phyloP scores from a whole-genome alignment of 2,113 vertebrate genomes.

The Labrus mixtus region DNA sequence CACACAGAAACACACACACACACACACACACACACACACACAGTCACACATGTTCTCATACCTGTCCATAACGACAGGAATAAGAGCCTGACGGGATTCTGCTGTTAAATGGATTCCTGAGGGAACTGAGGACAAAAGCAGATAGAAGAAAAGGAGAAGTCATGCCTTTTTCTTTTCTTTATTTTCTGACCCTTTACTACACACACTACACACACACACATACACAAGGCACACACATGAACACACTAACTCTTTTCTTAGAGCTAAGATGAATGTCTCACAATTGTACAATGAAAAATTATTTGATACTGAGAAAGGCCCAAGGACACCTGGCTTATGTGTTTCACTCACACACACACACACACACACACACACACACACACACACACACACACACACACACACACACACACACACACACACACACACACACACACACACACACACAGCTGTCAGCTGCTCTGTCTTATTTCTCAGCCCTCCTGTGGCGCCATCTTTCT shows the following conservation, averaged over 20 bases:
- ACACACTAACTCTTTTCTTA: conserved; percentile 2
- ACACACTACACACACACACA: neutral
- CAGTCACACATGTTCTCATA: neutral
- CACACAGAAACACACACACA: conserved; percentile 5
- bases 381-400: conserved; percentile 9
- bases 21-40: neutral
- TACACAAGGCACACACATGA: neutral
- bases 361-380: conserved; percentile 15
- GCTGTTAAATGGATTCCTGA: conserved; percentile 6
- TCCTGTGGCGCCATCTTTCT: conserved; percentile 27
- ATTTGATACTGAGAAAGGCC: conserved; percentile 20
- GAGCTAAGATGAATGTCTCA: conserved; percentile 25
- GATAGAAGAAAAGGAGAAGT: conserved; percentile 34
- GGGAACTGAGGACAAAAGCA: conserved; percentile 47
- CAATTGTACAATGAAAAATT: conserved; percentile 40
- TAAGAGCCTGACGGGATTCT: conserved; percentile 7
- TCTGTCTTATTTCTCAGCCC: neutral
- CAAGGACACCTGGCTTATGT: conserved; percentile 37
- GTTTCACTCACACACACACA: conserved; percentile 7
- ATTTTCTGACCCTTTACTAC: neutral
- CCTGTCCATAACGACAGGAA: conserved; percentile 11
- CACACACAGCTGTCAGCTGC: conserved; percentile 49
- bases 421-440: conserved; percentile 12
- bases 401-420: conserved; percentile 12
- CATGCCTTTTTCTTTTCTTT: conserved; percentile 6